Evolutionary conservation across 1,140 invertebrate genomes (phyloP), one percentile per base, ranked within the genome.

Genomic region (Drosophila tristis): DNA sequence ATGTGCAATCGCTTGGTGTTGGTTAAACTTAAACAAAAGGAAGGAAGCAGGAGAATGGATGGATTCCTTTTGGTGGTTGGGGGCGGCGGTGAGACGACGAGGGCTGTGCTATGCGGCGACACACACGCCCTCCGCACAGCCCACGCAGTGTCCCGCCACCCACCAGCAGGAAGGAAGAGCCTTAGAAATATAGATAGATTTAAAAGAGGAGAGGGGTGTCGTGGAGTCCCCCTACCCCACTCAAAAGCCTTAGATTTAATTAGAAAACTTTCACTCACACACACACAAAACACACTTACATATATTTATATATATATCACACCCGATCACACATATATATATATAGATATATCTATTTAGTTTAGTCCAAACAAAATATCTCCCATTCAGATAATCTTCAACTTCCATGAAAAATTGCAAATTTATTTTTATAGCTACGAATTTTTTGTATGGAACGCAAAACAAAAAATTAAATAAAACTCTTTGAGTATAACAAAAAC

Each of bases 1-100:
- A 39, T 91, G 90, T 91, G 90, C 90, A 91, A 91, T 91, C 90
- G 85, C 80, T 89, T 90, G 90, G 90, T 91, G 90, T 91, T 90
- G 90, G 90, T 91, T 57, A 67, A 68, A 68, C 35, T 53, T 63
- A 35, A 70, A 74, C 70, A 66, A 67, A 77, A 72, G 45, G 16
- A 16, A 72, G 45, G 62, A 55, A 23, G 23, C 62, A 60, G 50
- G 64, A 13, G 55, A 43, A 71, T 65, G 35, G 31, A 42, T 25
- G 20, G 29, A 43, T 20, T n/a, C 44, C 25, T 13, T 35, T 48
- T 45, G 8, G 5, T 13, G 31, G 29, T 3, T 43, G 13, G 11
- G 16, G 7, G 35, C 35, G 5, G 23, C 29, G 43, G 11, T 25
- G n/a, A 44, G 35, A 13, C 35, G 4, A 13, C 15, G 42, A 50